phyloP scores from a whole-genome alignment of 2,797 vertebrate genomes.

The Labroides dimidiatus region DNA sequence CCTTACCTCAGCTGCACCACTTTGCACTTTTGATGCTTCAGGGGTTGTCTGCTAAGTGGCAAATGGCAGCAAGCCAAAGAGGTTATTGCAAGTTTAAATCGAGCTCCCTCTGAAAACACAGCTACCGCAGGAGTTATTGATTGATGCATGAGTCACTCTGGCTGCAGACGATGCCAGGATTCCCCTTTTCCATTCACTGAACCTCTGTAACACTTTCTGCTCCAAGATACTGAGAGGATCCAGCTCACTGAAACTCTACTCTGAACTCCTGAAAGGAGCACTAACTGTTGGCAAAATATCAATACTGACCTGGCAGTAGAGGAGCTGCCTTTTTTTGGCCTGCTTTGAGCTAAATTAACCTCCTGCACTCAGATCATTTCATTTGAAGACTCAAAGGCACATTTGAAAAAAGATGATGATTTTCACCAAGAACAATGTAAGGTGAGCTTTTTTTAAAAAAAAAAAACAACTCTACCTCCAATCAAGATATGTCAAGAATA shows the following conservation, averaged over 20 bases:
- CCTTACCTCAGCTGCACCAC: constrained; percentile 44
- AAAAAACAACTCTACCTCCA: neutral
- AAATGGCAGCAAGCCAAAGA: constrained; percentile 68
- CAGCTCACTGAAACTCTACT: constrained; percentile 51
- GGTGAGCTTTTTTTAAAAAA: neutral
- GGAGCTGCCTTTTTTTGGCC: constrained; percentile 23
- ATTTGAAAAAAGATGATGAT: neutral
- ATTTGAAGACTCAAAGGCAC: neutral
- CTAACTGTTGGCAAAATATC: constrained; percentile 55
- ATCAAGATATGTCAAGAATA: constrained; percentile 5
- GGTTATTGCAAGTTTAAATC: constrained; percentile 66
- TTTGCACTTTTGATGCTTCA: constrained; percentile 52
- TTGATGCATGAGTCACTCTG: constrained; percentile 58
- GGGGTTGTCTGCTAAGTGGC: constrained; percentile 74
- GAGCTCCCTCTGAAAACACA: constrained; percentile 66
- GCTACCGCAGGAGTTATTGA: constrained; percentile 70
- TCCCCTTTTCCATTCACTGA: constrained; percentile 49
- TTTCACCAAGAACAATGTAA: neutral
- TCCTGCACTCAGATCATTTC: neutral
- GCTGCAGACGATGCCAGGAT: constrained; percentile 64
- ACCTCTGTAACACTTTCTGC: constrained; percentile 35
- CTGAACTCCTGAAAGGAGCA: constrained; percentile 48
- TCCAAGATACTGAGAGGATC: constrained; percentile 51
- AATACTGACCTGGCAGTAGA: constrained; percentile 21
- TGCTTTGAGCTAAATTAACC: constrained; percentile 4